Evolutionary conservation across 1,140 invertebrate genomes (phyloP).

Genomic region (Plectrocnemia conspersa): DNA sequence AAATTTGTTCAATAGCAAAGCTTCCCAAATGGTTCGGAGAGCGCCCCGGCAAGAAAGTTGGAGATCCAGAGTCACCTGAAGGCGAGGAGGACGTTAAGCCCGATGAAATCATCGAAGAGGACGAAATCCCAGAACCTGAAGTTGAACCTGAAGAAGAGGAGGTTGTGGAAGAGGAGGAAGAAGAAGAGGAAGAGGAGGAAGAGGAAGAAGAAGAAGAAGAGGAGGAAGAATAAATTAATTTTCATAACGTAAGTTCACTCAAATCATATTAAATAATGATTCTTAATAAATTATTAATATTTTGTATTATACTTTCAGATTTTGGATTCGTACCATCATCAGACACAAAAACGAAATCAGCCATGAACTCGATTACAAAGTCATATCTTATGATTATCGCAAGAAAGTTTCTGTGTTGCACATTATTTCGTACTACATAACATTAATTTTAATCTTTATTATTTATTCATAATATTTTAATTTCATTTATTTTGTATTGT

Average conservation of each 20-base stretch:
- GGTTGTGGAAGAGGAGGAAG: conserved; percentile 57
- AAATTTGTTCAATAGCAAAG: conserved; percentile 69
- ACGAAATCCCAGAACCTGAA: conserved; percentile 66
- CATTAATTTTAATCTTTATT: conserved; percentile 32
- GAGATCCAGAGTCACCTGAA: conserved; percentile 80
- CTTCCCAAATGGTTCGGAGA: conserved; percentile 93
- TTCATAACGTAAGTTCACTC: conserved; percentile 7
- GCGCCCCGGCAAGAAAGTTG: conserved; percentile 84
- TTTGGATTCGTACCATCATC: conserved; percentile 19
- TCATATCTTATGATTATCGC: conserved; percentile 10
- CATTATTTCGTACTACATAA: conserved; percentile 21
- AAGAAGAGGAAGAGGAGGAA: conserved; percentile 61
- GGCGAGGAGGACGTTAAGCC: conserved; percentile 81
- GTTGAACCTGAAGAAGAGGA: conserved; percentile 70
- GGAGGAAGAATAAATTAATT: conserved; percentile 48
- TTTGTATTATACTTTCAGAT: conserved; percentile 16
- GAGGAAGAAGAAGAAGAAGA: conserved; percentile 70
- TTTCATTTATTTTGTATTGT: conserved; percentile 31
- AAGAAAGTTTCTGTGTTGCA: conserved; percentile 15
- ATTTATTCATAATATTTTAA: conserved; percentile 32
- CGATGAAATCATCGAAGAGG: conserved; percentile 64
- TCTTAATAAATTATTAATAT: background rate
- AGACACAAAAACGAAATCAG: conserved; percentile 9
- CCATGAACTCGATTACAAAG: background rate
- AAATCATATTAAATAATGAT: background rate